These are phyloP conservation scores for Henricia sp. DNA, from an alignment of 53 echinoderm and acorn worm genomes.

Conservation along the genomic window DNA sequence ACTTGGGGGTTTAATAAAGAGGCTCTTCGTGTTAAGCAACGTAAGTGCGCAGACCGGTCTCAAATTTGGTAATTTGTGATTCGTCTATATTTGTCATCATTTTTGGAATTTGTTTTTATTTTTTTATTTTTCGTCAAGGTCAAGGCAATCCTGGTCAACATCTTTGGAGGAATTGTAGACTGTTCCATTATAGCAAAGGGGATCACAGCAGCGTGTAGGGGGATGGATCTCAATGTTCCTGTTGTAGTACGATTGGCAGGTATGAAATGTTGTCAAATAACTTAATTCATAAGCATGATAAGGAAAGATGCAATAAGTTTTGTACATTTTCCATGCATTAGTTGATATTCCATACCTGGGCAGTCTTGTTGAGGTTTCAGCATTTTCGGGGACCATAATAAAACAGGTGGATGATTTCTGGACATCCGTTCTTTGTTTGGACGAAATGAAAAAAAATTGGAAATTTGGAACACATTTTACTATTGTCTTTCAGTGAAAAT, in stretches of 20 bases:
- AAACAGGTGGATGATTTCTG: too few species aligned
- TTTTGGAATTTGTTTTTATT: neutral
- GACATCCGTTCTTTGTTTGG: too few species aligned
- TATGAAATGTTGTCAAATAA: conserved; percentile 20
- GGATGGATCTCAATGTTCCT: conserved; percentile 90
- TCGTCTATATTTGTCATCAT: neutral
- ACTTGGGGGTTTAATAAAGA: too few species aligned
- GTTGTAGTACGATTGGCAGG: conserved; percentile 96
- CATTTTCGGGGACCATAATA: too few species aligned
- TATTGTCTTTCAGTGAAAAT: too few species aligned
- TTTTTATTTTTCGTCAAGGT: conserved; percentile 66
- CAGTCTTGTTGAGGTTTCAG: too few species aligned
- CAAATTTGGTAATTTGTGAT: too few species aligned
- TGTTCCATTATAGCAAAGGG: conserved; percentile 96
- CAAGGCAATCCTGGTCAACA: conserved; percentile 92
- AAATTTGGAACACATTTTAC: too few species aligned
- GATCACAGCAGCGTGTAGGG: conserved; percentile 86
- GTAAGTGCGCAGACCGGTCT: too few species aligned
- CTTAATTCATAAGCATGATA: neutral
- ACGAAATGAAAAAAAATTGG: too few species aligned
- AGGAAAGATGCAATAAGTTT: neutral
- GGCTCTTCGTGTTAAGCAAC: too few species aligned
- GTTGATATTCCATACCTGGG: too few species aligned
- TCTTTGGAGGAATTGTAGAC: conserved; percentile 98
- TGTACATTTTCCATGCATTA: neutral